A percentile compares a stretch with the other conserved stretches of the same genome.
Conservation (phyloP, 2,797 vertebrate species). For the Salarias fasciatus region DNA sequence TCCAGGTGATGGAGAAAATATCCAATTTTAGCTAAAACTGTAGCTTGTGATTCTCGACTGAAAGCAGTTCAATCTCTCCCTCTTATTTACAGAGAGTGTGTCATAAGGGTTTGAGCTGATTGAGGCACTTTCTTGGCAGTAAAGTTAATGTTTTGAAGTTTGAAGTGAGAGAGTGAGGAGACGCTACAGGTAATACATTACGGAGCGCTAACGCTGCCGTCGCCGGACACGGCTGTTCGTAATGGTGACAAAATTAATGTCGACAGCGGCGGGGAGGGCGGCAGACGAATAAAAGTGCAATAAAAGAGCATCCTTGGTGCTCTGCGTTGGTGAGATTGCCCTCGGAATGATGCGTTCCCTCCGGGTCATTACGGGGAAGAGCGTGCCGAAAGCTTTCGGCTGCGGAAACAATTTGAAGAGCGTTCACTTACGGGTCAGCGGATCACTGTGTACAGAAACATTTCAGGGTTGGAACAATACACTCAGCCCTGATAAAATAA, state of each 20-base stretch:
- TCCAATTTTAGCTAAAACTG: neutral
- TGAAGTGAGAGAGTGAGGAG: constrained; percentile 7
- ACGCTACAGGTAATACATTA: constrained; percentile 8
- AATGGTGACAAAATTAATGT: constrained; percentile 39
- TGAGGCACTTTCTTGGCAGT: constrained; percentile 16
- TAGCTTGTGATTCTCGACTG: neutral
- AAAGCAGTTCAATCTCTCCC: neutral
- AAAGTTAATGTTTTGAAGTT: constrained; percentile 25
- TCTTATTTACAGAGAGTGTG: constrained; percentile 7
- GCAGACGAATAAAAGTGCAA: constrained; percentile 32
- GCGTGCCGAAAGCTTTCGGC: constrained; percentile 34
- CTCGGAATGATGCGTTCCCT: constrained; percentile 58
- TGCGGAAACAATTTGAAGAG: constrained; percentile 57
- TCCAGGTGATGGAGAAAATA: neutral
- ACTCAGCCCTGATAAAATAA: constrained; percentile 42
- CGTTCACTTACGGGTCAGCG: constrained; percentile 62
- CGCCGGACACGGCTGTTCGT: neutral
- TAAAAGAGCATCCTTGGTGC: constrained; percentile 47
- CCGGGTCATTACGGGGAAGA: constrained; percentile 41
- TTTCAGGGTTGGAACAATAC: constrained; percentile 64
- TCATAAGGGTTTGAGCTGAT: constrained; percentile 20
- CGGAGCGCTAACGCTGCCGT: constrained; percentile 12
- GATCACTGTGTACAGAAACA: constrained; percentile 50
- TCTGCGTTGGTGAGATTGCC: constrained; percentile 35
- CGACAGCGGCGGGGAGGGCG: constrained; percentile 25